Base-by-base conservation (phyloP, 2,888 invertebrate genomes). In the Ochropacha duplaris region DNA sequence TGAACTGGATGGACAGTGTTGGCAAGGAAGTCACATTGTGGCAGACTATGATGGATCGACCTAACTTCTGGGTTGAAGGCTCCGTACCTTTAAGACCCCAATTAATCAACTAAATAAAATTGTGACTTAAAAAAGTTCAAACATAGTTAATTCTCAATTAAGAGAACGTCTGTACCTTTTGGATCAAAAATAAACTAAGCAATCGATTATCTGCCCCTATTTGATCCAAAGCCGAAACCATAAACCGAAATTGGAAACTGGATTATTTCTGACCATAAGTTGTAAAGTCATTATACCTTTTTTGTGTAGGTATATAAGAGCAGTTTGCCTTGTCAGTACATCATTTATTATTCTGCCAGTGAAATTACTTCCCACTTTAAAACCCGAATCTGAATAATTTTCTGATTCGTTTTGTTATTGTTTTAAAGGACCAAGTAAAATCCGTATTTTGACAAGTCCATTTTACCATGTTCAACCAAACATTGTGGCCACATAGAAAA, bases 41-140 rank as follows among this genome's bases (percentile, higher is more conserved):
- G 99, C 97, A 98, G 81, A 96, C 96, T 64, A 98, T 99, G 98
- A 91, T 99, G 79, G 97, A 98, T 78, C 94, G 97, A 62, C 98
- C 98, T 34, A 98, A 98, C 88, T 96, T 98, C 86, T 99, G 99
- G 99, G 98, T 99, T n/a, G 99, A 99, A 88, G 98, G 98, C 59
- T 97, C 97, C 60, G 92, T 99, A 51, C 95, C 96, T 4, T 93
- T 99, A 49, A 94, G 99, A 76, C 96, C 98, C 52, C 96, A 96
- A 60, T 92, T 97, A 57, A 88, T 83, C 72, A 90, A 91, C 71
- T 92, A 66, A 83, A 57, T 51, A 8, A 22, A 28, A 2, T 0
- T 9, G 31, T 51, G 24, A 39, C 16, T 39, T 19, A 44, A n/a
- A 19, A 44, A 19, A 44, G n/a, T n/a, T n/a, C n/a, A n/a, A n/a